Conservation (phyloP, 2,888 invertebrate species). For the Neuroscelio doddi region DNA sequence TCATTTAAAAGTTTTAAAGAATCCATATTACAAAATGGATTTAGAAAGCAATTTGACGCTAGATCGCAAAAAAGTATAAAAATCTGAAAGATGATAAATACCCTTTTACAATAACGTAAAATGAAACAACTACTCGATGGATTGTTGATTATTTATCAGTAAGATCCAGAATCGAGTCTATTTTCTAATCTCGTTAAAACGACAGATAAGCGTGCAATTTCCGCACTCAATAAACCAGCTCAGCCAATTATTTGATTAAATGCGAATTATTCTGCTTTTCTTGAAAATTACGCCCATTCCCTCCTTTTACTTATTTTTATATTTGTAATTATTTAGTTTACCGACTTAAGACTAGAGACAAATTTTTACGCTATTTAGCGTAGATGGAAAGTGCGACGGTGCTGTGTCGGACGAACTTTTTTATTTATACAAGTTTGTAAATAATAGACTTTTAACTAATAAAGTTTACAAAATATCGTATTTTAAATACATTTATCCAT, state of each 20-base stretch:
- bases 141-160: background rate
- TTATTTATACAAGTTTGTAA: conserved; percentile 69
- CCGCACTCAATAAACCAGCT: background rate
- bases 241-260: conserved; percentile 3
- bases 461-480: conserved; percentile 64
- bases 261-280: conserved; percentile 1
- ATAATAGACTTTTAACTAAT: conserved; percentile 68
- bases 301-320: background rate
- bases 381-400: conserved; percentile 58
- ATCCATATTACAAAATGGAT: too few species aligned
- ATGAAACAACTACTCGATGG: background rate
- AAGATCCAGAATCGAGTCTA: conserved; percentile 2
- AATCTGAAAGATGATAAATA: too few species aligned
- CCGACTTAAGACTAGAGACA: conserved; percentile 27
- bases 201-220: background rate
- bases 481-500: too few species aligned
- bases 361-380: conserved; percentile 30
- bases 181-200: background rate
- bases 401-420: conserved; percentile 62
- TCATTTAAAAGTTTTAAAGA: too few species aligned
- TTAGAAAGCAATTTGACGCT: too few species aligned
- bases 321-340: conserved; percentile 19
- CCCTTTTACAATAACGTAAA: too few species aligned
- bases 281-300: background rate
- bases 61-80: too few species aligned